These are phyloP conservation scores for Polyommatus iphigenia DNA, from an alignment of 2,888 invertebrate species.

Conservation along the genomic window DNA sequence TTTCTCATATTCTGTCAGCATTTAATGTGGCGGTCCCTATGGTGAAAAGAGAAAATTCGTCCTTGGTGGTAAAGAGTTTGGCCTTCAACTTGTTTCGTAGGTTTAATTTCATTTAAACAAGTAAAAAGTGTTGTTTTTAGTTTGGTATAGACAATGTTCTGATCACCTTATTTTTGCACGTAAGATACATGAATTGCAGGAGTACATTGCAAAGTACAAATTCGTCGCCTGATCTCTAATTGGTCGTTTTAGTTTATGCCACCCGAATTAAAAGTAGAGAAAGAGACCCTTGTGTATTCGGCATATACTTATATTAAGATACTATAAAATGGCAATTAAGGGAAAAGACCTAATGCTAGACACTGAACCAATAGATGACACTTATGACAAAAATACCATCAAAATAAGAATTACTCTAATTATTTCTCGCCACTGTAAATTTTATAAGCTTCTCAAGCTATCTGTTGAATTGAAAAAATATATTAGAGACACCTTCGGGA, in stretches of 20 bases:
- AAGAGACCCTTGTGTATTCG: too few species aligned
- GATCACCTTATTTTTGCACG: not conserved
- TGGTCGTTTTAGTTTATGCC: not conserved
- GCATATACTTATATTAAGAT: too few species aligned
- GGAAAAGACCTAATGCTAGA: too few species aligned
- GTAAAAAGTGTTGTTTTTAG: too few species aligned
- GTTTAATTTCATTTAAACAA: not conserved
- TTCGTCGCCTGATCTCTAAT: not conserved
- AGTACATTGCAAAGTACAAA: not conserved
- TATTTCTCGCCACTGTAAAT: too few species aligned
- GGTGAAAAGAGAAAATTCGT: not conserved
- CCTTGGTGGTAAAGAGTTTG: not conserved
- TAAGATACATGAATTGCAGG: not conserved
- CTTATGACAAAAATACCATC: too few species aligned
- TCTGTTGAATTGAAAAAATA: too few species aligned
- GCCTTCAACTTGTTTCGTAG: not conserved
- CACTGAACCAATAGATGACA: too few species aligned
- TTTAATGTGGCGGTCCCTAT: not conserved
- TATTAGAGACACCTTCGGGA: too few species aligned
- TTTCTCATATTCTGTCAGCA: not conserved
- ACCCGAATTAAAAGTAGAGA: not conserved
- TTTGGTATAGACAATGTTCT: not conserved
- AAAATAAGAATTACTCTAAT: too few species aligned
- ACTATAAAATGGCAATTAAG: too few species aligned
- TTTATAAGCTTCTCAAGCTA: too few species aligned